Base-by-base conservation (phyloP, 2,797 vertebrate genomes). In the Peromyscus aztecus region DNA sequence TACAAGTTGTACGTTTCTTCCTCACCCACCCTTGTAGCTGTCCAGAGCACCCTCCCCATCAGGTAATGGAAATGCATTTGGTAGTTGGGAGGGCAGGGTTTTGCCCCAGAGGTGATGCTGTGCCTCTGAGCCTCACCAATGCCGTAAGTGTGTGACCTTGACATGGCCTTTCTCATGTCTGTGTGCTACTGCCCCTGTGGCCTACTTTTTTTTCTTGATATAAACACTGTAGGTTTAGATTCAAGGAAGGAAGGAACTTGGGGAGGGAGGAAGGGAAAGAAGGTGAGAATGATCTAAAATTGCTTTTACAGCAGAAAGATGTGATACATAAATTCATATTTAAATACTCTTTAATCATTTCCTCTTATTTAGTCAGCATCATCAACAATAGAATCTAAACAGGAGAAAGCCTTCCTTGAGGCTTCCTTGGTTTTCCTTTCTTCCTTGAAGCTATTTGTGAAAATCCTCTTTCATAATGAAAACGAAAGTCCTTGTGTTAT, bases 381-480 rank as follows among this genome's bases (percentile, higher is more conserved):
- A n/a, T 75, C 82, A 43, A 23, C 52, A 88, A 67, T 24, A 94
- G 85, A 34, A 76, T 49, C 43, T 78, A 24, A 75, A 0, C 29
- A 87, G n/a, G 55, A 43, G 14, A 73, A 71, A 93, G 87, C 34
- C 61, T 95, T 85, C 89, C 80, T 81, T 92, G 67, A 91, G 55
- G 82, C 57, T 63, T 81, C 71, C 37, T 75, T 43, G 31, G 76
- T 87, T 95, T 95, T 95, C 83, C 85, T 95, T 91, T 49, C 55
- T 59, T 76, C 89, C 90, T 85, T 75, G 29, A 57, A 89, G 37
- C 89, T 83, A 69, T 91, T 88, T 85, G 76, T 91, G 52, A 95
- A 94, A 81, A 92, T 49, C 95, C 93, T 97, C 80, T 95, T 67
- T 77, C 65, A 46, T 80, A 49, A 86, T 94, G 71, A 88, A 95